Evolutionary conservation across 2,888 invertebrate genomes (phyloP), one percentile per base, ranked within the genome.

Genomic region (Drosophila colorata): DNA sequence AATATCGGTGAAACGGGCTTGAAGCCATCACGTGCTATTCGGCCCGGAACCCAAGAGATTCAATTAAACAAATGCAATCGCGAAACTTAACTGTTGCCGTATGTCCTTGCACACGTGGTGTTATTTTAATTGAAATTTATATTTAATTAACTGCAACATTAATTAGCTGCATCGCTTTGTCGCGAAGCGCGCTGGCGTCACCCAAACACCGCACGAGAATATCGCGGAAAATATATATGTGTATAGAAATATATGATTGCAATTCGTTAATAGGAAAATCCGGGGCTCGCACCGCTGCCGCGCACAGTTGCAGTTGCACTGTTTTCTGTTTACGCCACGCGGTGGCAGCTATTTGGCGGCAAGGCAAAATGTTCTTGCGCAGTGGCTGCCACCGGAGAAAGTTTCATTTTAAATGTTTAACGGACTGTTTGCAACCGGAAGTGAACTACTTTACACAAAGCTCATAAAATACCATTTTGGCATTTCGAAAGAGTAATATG

Each of bases 261-360:
- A 84, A 16, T 59, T 11, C 44, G 37, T n/a, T 40, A 28, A 16
- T 13, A 20, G 46, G 23, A 41, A 38, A 33, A 33, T 41, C 51
- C 53, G 59, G 33, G 9, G 41, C 55, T 53, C 66, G 65, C 37
- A 52, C 66, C 64, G 66, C 49, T 49, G 63, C 57, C 77, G 49
- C 47, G 64, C 57, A 74, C 83, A 81, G 74, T 82, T 89, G 89
- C 85, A 87, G 80, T 85, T 85, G 89, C 89, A 85, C 87, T 85
- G 78, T 67, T 85, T 71, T 69, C 74, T 78, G 76, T 87, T 83
- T 87, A 81, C 59, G 68, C 73, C 59, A 76, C 51, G 55, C 63
- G 64, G 43, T 58, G 5, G 9, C 57, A 28, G 44, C 40, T 51
- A 76, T 76, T 87, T 87, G 82, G 85, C 87, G 85, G 87, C 85